Evolutionary conservation across 2,888 invertebrate genomes (phyloP).

Genomic region (Drosophila imparisetae): DNA sequence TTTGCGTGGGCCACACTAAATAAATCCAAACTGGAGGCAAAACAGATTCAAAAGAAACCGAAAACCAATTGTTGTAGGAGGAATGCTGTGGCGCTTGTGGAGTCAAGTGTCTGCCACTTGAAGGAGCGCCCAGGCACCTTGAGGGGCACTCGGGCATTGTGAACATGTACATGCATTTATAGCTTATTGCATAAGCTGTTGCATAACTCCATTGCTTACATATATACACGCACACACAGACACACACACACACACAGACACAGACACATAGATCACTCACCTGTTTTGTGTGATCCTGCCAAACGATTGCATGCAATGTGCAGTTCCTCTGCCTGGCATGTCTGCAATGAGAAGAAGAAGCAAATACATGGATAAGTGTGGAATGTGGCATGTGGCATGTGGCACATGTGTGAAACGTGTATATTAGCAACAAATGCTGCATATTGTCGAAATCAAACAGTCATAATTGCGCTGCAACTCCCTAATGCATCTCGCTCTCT

Average conservation of each 20-base stretch:
- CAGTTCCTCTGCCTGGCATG: constrained; percentile 70
- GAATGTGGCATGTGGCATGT: constrained; percentile 9
- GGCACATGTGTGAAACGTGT: constrained; percentile 7
- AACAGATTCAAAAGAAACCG: background rate
- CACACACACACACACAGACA: background rate
- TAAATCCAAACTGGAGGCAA: background rate
- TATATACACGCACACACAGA: background rate
- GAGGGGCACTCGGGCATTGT: constrained; percentile 37
- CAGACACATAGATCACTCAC: constrained; percentile 55
- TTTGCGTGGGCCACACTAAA: background rate
- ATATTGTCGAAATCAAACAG: constrained; percentile 25
- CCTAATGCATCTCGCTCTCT: background rate
- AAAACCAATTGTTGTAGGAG: background rate
- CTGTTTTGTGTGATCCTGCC: constrained; percentile 68
- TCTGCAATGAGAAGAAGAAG: constrained; percentile 52
- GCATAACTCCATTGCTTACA: constrained; percentile 3
- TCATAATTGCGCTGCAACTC: constrained; percentile 26
- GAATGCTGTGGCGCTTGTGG: background rate
- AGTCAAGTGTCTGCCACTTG: constrained; percentile 29
- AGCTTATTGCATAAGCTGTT: constrained; percentile 9
- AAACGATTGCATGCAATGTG: constrained; percentile 57
- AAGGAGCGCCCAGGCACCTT: constrained; percentile 40
- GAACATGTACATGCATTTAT: background rate
- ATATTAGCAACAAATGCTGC: constrained; percentile 3
- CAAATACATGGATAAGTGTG: constrained; percentile 22